Evolutionary conservation across 2,888 invertebrate genomes (phyloP).

Genomic region (Masnerella sp.): DNA sequence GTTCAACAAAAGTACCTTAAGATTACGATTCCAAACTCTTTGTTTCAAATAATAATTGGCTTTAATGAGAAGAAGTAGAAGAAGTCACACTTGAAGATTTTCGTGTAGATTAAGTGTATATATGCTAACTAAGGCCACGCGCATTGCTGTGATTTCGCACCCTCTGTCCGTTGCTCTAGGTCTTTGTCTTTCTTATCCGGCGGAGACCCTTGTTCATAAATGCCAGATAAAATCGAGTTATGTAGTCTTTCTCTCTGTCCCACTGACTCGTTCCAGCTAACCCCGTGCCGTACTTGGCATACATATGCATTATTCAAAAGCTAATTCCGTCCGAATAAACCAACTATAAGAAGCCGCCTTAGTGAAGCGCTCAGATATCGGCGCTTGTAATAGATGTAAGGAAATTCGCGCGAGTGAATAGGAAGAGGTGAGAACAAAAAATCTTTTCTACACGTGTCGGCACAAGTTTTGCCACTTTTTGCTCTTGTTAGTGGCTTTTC

Average conservation of each 20-base stretch:
- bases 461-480: too few species aligned
- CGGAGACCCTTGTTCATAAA: constrained; percentile 68
- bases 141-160: constrained; percentile 46
- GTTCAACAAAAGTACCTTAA: too few species aligned
- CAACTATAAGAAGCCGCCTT: constrained; percentile 65
- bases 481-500: too few species aligned
- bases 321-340: constrained; percentile 71
- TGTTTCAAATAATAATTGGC: constrained; percentile 40
- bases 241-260: constrained; percentile 62
- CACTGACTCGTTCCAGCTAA: constrained; percentile 63
- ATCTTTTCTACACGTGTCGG: too few species aligned
- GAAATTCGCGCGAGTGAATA: constrained; percentile 52
- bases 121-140: constrained; percentile 52
- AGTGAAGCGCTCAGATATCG: constrained; percentile 62
- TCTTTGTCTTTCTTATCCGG: constrained; percentile 58
- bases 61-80: constrained; percentile 52
- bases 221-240: constrained; percentile 72
- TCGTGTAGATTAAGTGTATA: constrained; percentile 21
- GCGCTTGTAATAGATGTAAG: constrained; percentile 63
- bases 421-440: constrained; percentile 42
- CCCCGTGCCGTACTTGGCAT: constrained; percentile 59
- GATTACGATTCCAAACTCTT: neutral
- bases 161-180: constrained; percentile 26
- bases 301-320: constrained; percentile 72
- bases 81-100: too few species aligned